These are phyloP conservation scores for Octomys mimax DNA, from an alignment of 2,797 vertebrate genomes.

Conservation along the genomic window DNA sequence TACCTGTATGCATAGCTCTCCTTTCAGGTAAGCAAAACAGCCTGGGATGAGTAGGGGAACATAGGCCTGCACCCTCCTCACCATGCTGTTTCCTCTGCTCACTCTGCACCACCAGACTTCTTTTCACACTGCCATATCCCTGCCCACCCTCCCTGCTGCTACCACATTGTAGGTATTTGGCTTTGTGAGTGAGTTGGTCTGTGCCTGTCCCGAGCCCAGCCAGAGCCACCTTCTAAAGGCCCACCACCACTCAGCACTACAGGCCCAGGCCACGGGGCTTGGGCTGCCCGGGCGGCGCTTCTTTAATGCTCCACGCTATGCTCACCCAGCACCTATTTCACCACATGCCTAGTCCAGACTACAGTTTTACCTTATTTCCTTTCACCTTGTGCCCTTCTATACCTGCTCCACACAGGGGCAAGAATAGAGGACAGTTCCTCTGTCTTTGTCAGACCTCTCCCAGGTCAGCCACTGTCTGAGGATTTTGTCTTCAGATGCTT, in stretches of 20 bases:
- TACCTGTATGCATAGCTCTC: not conserved
- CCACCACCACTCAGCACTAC: not conserved
- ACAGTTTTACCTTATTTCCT: not conserved
- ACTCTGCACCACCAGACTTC: not conserved
- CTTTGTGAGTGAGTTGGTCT: not conserved
- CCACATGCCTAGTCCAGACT: not conserved
- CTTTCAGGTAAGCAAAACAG: not conserved
- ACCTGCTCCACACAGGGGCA: not conserved
- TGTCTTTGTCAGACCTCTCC: not conserved
- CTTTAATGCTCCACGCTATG: not conserved
- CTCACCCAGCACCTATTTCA: not conserved
- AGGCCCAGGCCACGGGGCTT: not conserved
- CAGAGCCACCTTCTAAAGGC: not conserved
- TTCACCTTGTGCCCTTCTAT: not conserved
- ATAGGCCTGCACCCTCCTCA: not conserved
- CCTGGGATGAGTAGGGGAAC: not conserved
- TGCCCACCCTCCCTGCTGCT: not conserved
- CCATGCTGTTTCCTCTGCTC: not conserved
- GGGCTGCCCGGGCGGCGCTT: not conserved
- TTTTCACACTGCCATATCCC: not conserved
- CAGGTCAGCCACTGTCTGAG: not conserved
- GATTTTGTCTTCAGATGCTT: not conserved
- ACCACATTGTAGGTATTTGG: not conserved
- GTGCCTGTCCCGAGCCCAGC: not conserved
- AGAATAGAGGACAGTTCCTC: not conserved